Conservation (phyloP, 1,140 invertebrate species). For the Nixonia krombeini region DNA sequence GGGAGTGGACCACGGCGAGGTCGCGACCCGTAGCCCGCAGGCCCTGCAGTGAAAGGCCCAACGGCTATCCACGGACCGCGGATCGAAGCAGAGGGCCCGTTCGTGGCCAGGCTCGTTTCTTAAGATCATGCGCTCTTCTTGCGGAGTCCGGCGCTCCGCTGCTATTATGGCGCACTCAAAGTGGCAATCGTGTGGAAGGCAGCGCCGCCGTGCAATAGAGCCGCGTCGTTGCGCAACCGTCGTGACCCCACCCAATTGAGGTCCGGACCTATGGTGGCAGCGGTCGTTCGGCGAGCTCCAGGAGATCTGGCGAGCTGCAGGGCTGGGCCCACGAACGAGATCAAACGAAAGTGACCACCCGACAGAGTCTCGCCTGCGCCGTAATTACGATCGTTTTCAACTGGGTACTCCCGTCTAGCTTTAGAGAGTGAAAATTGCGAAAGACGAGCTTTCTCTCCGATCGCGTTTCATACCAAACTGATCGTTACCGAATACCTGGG, state of each 20-base stretch:
- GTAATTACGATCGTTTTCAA: constrained; percentile 7
- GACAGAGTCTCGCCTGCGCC: constrained; percentile 4
- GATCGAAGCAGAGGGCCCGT: constrained; percentile 44
- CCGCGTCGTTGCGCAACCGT: constrained; percentile 56
- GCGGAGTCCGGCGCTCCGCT: constrained; percentile 43
- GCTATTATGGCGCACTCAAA: constrained; percentile 64
- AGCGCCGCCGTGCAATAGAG: constrained; percentile 51
- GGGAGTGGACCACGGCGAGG: constrained; percentile 49
- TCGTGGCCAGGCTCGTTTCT: constrained; percentile 56
- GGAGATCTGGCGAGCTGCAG: constrained; percentile 8
- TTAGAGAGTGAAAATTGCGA: background rate
- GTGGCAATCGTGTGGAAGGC: constrained; percentile 62
- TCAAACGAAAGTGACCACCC: constrained; percentile 24
- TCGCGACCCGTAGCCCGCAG: constrained; percentile 51
- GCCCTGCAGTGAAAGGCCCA: constrained; percentile 62
- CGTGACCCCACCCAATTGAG: constrained; percentile 52
- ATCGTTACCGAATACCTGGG: background rate
- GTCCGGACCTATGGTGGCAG: constrained; percentile 6
- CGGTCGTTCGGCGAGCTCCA: background rate
- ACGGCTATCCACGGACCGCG: constrained; percentile 63
- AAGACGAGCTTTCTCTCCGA: background rate
- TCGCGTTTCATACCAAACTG: background rate
- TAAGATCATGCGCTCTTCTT: constrained; percentile 59
- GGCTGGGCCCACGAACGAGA: background rate
- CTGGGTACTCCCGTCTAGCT: background rate